A percentile compares a stretch with the other conserved stretches of the same genome.
These are phyloP conservation scores for Euglossa dilemma DNA, from an alignment of 1,140 invertebrate genomes.

Conservation along the genomic window DNA sequence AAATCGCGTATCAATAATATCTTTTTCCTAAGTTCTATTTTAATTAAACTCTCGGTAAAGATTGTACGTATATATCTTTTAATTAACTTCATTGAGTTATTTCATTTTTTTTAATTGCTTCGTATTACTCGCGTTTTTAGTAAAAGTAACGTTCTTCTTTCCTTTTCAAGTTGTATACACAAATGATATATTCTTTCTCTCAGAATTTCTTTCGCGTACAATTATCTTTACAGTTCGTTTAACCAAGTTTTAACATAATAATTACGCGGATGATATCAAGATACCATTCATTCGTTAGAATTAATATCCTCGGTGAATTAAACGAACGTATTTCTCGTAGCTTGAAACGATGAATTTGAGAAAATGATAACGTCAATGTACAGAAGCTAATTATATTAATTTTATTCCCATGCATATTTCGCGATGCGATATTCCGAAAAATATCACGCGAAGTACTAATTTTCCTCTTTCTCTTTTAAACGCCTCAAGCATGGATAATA, in stretches of 20 bases:
- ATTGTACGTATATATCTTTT: too few species aligned
- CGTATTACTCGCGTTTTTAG: too few species aligned
- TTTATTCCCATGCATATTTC: too few species aligned
- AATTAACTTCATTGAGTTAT: too few species aligned
- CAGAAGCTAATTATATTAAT: neutral
- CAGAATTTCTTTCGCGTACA: neutral
- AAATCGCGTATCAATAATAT: too few species aligned
- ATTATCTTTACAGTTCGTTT: neutral
- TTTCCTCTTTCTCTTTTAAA: neutral
- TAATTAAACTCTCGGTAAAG: too few species aligned
- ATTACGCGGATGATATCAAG: neutral
- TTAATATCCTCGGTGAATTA: neutral
- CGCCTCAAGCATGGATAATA: neutral
- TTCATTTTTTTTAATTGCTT: too few species aligned
- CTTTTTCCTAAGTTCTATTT: too few species aligned
- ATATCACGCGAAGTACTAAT: conserved; percentile 6
- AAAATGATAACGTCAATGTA: neutral
- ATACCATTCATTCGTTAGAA: neutral
- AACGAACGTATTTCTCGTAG: neutral
- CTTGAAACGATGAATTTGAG: neutral
- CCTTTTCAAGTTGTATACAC: neutral
- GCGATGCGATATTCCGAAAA: too few species aligned
- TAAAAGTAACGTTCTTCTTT: too few species aligned
- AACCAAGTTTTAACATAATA: neutral
- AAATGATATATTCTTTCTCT: neutral